Base-by-base conservation (phyloP, 2,888 invertebrate genomes). In the Hemistola chrysoprasaria region DNA sequence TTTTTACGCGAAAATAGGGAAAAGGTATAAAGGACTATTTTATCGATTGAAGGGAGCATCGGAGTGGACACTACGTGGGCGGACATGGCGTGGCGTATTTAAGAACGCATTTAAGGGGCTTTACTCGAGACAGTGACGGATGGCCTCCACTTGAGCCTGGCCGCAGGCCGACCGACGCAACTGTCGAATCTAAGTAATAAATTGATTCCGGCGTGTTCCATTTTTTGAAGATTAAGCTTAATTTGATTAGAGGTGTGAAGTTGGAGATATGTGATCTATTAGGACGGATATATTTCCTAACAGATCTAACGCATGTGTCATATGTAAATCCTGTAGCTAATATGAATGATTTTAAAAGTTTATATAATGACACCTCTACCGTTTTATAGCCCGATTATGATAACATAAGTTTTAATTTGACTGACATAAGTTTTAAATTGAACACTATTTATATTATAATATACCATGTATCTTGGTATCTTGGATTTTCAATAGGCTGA, bases 71-170 rank as follows among this genome's bases (percentile, higher is more conserved):
- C 58, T 63, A 48, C 49, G 52, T 43, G 49, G 59, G 56, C 53
- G 62, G 56, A 52, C 45, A 50, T 56, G 52, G 56, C 51, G 55
- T 52, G 59, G 55, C 74, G 73, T 71, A 76, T 78, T 78, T 78
- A 77, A 80, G 78, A 78, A 77, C 74, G 71, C 72, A 72, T 80
- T 78, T 76, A 73, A 73, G 76, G 71, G 79, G 78, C 75, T 83
- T 82, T 76, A 76, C 65, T 65, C 57, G 39, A 63, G 84, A 85
- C 84, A 80, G 67, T 83, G 85, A 85, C 74, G 71, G 72, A 84
- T 84, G 69, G 70, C 69, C 66, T 63, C 62, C 65, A 65, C 71
- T 72, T 66, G 58, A 66, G 56, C 59, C 56, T 62, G 59, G 61
- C 52, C 53, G 47, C 31, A 38, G 53, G 60, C 38, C 38, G 38